phyloP scores from a whole-genome alignment of 2,113 vertebrate genomes.

The Bos javanicus region DNA sequence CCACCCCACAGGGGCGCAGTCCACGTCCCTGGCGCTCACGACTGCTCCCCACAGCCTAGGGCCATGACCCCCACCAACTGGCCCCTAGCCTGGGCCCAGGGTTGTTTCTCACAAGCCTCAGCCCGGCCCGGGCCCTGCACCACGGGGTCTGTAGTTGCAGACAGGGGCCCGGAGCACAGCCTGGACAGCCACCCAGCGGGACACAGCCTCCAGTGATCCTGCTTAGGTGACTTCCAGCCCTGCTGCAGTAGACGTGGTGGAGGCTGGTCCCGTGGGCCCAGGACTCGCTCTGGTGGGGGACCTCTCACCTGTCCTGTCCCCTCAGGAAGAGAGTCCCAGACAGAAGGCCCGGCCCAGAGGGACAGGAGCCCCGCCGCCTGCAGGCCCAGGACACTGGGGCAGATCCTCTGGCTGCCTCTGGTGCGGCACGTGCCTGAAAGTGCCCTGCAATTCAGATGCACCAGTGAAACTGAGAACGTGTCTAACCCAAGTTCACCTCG shows the following conservation, averaged over 20 bases:
- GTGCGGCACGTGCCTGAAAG: not conserved
- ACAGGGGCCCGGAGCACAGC: not conserved
- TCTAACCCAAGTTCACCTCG: rapidly evolving
- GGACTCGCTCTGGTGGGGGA: not conserved
- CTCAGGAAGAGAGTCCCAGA: not conserved
- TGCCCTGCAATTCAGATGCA: not conserved
- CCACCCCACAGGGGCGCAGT: not conserved
- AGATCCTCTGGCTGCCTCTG: not conserved
- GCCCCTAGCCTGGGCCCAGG: not conserved
- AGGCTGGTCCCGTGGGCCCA: not conserved
- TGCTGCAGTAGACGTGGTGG: rapidly evolving
- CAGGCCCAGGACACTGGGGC: not conserved
- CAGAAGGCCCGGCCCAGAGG: not conserved
- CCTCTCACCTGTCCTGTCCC: not conserved
- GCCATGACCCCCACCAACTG: not conserved
- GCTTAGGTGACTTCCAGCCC: not conserved
- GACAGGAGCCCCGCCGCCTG: rapidly evolving
- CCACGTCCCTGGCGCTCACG: rapidly evolving
- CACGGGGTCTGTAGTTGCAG: rapidly evolving
- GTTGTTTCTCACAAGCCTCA: not conserved
- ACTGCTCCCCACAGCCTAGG: not conserved
- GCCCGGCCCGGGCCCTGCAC: not conserved
- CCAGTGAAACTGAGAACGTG: rapidly evolving
- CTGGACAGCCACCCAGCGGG: not conserved
- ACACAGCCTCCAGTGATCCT: not conserved